Evolutionary conservation across 1,140 invertebrate genomes (phyloP), one percentile per base, ranked within the genome.

Genomic region (Oncopodura yosiiana): DNA sequence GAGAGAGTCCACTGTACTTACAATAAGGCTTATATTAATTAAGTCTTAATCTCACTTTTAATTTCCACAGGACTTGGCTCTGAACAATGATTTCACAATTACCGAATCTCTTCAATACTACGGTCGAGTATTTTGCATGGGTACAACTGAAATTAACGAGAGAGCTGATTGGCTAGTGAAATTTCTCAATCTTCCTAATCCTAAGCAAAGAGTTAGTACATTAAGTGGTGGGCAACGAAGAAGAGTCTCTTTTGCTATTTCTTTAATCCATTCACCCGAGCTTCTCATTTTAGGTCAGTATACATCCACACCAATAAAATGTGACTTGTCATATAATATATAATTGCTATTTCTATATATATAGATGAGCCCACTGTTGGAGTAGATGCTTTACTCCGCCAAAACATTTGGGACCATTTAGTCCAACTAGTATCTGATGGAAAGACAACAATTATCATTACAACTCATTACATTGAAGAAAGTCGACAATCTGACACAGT

Each of bases 281-380:
- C 75, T 94, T 12, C 72, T 95, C 14, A 92, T 95, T 66, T 76
- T 94, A 11, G 91, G 94, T 68, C 91, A 95, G 69, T 91, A 91
- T 0, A 94, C 30, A 34, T n/a, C n/a, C n/a, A n/a, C n/a, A n/a
- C n/a, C n/a, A n/a, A n/a, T n/a, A n/a, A n/a, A n/a, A n/a, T n/a
- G n/a, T n/a, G n/a, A n/a, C n/a, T 78, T 87, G 89, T 64, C 85
- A 94, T 65, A 82, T 92, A 0, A 86, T 93, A 14, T 88, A 89
- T 0, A 24, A 71, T 83, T 3, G 89, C 87, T 67, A 85, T n/a
- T n/a, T 34, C 30, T 34, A 9, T n/a, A n/a, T n/a, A n/a, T n/a
- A n/a, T n/a, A 12, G 53, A 55, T 23, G 53, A 55, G 16, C 53
- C 53, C 14, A 59, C 56, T 24, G 52, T 55, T 8, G 52, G 53